Base-by-base conservation (phyloP, 2,113 vertebrate genomes). In the Uropsilus gracilis region DNA sequence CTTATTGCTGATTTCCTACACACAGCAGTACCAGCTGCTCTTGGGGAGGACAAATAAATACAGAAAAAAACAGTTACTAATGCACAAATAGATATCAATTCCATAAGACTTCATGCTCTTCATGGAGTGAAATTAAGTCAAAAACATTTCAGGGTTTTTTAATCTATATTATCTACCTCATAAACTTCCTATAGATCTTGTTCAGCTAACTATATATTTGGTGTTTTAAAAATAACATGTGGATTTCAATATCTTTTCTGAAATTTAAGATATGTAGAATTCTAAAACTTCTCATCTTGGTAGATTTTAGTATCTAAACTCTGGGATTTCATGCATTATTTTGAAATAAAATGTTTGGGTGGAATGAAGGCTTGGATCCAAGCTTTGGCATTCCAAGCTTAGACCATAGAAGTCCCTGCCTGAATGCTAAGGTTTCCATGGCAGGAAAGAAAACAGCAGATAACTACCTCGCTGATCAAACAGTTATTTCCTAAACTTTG, bases 161-260 rank as follows among this genome's bases (percentile, higher is more conserved):
- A 11, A 26, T 39, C 50, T 66, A 46, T 81, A 3, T 44, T 32
- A 17, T 30, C 6, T 42, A 42, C 64, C 34, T 73, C 78, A 53
- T 46, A 82, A 80, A 42, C 61, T 59, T 82, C 72, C 68, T 83
- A 24, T 64, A 26, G 86, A 34, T 92, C 91, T 91, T 90, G 39
- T 77, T 90, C 83, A 75, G 24, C 68, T 63, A 66, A 8, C 34
- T 84, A 5, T 80, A 5, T 76, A 26, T 64, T 77, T 28, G 17
- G 66, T 91, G 12, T 92, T 86, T 89, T 92, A 18, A 85, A 88
- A 86, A 89, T 69, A 93, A 28, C 46, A 68, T 39, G 32, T 90
- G 37, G 69, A 75, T 78, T 61, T 93, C 63, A 89, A 3, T 92
- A 69, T 93, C 83, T 82, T 90, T 91, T 92, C 94, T 98, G 88